Evolutionary conservation across 2,888 invertebrate species (phyloP).

Genomic region (Malachius bipustulatus): DNA sequence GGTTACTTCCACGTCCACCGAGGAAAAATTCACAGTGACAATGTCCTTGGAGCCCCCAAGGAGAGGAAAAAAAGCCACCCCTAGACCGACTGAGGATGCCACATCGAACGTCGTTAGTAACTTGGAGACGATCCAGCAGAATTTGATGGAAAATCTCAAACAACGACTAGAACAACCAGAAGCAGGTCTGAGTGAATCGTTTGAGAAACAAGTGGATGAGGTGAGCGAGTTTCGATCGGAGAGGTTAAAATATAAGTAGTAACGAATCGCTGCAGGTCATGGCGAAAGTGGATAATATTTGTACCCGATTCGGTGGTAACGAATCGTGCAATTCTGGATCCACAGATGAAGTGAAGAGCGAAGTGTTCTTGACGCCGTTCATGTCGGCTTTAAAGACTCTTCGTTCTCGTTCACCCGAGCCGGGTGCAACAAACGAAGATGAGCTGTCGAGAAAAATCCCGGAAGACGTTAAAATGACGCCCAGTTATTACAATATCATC

Average conservation of each 20-base stretch:
- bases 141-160: too few relatives aligned
- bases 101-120: neutral
- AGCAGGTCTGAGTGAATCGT: neutral
- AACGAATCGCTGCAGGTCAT: conserved; percentile 1
- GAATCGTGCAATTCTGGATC: neutral
- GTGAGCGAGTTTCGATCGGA: too few relatives aligned
- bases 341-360: neutral
- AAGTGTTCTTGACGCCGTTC: neutral
- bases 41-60: neutral
- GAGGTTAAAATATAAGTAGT: neutral
- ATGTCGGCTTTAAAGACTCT: neutral
- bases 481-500: neutral
- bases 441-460: too few relatives aligned
- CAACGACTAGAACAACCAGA: neutral
- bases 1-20: neutral
- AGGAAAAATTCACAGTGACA: conserved; percentile 1
- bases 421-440: neutral
- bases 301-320: neutral
- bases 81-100: conserved; percentile 3
- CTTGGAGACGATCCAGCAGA: too few relatives aligned
- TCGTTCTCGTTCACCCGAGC: neutral
- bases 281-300: conserved; percentile 3
- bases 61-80: neutral
- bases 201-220: conserved; percentile 1
- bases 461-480: too few relatives aligned